Evolutionary conservation across 2,888 invertebrate species (phyloP).

Genomic region (Chorisops tibialis): DNA sequence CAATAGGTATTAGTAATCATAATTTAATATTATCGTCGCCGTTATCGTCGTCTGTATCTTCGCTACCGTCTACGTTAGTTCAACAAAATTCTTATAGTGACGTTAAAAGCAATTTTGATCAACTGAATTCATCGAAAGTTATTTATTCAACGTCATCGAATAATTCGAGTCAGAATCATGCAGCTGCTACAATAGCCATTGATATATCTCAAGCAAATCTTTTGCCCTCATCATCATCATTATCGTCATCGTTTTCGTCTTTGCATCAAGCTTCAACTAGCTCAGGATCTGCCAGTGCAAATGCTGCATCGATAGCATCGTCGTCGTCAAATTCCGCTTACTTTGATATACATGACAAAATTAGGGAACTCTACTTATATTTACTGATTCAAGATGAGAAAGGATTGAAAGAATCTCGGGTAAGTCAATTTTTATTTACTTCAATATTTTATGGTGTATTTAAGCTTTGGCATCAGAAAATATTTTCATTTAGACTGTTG

Average conservation of each 20-base stretch:
- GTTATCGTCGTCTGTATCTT: constrained; percentile 35
- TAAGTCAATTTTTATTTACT: constrained; percentile 37
- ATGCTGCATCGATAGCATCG: constrained; percentile 14
- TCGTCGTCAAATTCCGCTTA: constrained; percentile 40
- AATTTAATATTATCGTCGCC: constrained; percentile 23
- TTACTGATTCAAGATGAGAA: constrained; percentile 48
- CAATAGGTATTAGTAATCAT: constrained; percentile 11
- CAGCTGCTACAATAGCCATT: too few relatives aligned
- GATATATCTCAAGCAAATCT: background rate
- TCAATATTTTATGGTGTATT: background rate
- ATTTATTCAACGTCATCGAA: background rate
- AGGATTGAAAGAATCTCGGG: constrained; percentile 48
- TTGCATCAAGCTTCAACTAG: background rate
- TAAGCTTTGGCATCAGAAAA: background rate
- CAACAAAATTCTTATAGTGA: background rate
- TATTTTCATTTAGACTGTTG: background rate
- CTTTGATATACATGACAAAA: constrained; percentile 50
- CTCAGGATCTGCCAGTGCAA: constrained; percentile 25
- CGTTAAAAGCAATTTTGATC: constrained; percentile 1
- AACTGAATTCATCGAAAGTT: constrained; percentile 3
- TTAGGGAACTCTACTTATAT: constrained; percentile 49
- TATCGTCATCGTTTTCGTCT: background rate
- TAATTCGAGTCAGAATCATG: background rate
- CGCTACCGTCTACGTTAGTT: constrained; percentile 36
- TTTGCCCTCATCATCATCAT: background rate